Conservation (phyloP, 2,888 invertebrate species). For the Acleris sparsana region DNA sequence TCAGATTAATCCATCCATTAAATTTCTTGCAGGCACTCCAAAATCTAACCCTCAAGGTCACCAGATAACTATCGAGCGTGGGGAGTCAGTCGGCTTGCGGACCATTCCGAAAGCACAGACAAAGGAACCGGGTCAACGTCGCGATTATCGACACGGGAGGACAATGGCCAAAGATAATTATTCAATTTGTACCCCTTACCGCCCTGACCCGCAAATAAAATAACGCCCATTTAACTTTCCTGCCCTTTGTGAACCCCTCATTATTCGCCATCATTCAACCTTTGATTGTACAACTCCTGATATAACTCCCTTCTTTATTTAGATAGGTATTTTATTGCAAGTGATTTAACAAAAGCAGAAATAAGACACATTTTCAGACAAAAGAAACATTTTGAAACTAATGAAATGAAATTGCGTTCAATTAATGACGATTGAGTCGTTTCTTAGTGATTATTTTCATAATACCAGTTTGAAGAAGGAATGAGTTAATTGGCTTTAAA, state of each 20-base stretch:
- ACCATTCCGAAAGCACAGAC: slow-evolving; percentile 39
- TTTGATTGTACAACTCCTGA: slow-evolving; percentile 50
- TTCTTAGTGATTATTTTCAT: too few species aligned
- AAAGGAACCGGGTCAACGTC: slow-evolving; percentile 60
- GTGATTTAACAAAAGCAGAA: not conserved
- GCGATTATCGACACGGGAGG: slow-evolving; percentile 62
- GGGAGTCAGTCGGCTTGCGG: slow-evolving; percentile 6
- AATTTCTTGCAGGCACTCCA: not conserved
- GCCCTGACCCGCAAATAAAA: slow-evolving; percentile 52
- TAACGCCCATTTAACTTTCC: slow-evolving; percentile 61
- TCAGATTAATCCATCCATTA: too few species aligned
- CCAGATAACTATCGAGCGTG: slow-evolving; percentile 16
- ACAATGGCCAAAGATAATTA: slow-evolving; percentile 70
- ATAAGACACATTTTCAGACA: not conserved
- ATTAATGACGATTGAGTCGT: too few species aligned
- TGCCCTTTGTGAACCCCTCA: slow-evolving; percentile 54
- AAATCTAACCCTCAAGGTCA: slow-evolving; percentile 11
- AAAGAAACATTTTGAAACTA: too few species aligned
- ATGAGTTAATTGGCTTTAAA: too few species aligned
- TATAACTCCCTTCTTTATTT: not conserved
- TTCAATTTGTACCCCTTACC: slow-evolving; percentile 71
- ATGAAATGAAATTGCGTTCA: too few species aligned
- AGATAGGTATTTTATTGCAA: slow-evolving; percentile 1
- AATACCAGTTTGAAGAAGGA: too few species aligned
- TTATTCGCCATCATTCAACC: slow-evolving; percentile 51